Conservation (phyloP, 2,888 invertebrate species). For the Erynnis tages region DNA sequence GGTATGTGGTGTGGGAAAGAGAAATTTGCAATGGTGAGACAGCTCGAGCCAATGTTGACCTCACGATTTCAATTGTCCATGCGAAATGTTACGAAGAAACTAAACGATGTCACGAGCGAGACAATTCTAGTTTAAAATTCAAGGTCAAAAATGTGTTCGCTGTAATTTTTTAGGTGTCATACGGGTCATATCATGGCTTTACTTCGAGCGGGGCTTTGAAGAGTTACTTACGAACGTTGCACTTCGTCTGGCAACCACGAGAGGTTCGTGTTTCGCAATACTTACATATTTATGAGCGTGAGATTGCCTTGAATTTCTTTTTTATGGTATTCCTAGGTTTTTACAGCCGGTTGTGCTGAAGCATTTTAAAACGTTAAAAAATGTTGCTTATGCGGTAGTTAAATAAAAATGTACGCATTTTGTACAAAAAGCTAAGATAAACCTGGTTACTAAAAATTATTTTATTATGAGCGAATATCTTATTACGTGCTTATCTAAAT, state of each 20-base stretch:
- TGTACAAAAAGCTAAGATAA: no score
- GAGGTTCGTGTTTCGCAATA: constrained; percentile 8
- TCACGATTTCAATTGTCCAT: constrained; percentile 81
- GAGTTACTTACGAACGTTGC: constrained; percentile 1
- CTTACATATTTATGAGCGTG: constrained; percentile 7
- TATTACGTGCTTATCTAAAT: no score
- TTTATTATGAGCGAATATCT: no score
- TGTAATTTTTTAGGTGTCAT: constrained; percentile 44
- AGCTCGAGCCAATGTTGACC: constrained; percentile 73
- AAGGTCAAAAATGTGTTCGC: constrained; percentile 71
- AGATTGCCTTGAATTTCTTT: not conserved
- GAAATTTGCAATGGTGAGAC: constrained; percentile 73
- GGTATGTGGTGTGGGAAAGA: constrained; percentile 67
- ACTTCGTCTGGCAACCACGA: not conserved
- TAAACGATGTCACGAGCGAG: constrained; percentile 75
- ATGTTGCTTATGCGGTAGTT: not conserved
- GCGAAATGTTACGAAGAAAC: constrained; percentile 74
- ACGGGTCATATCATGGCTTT: constrained; percentile 28
- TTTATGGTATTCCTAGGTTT: not conserved
- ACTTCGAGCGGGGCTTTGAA: constrained; percentile 1
- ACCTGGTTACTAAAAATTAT: no score
- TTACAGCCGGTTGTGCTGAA: not conserved
- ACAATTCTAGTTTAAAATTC: constrained; percentile 73
- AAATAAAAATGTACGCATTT: not conserved
- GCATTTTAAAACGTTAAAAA: not conserved